These are phyloP conservation scores for Phocoena sinus DNA, from an alignment of 2,113 vertebrate genomes.

Conservation along the genomic window DNA sequence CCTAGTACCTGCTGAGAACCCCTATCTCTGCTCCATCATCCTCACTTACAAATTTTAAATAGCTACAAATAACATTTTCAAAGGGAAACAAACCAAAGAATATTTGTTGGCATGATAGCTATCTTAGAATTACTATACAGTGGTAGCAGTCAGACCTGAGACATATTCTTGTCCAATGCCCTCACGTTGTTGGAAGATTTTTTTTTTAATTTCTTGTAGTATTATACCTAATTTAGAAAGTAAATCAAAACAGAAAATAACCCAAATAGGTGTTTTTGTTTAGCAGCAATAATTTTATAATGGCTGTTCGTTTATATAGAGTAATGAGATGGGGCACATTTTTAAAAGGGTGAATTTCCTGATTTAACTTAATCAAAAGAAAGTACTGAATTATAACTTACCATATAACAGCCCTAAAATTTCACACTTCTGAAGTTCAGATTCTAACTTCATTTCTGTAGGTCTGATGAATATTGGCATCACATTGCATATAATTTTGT, in stretches of 20 bases:
- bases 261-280: background rate
- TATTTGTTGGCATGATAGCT: constrained; percentile 53
- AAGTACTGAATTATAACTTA: constrained; percentile 55
- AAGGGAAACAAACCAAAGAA: constrained; percentile 47
- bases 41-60: constrained; percentile 46
- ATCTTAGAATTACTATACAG: background rate
- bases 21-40: constrained; percentile 43
- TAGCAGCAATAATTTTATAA: background rate
- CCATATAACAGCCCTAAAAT: constrained; percentile 45
- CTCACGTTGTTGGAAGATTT: background rate
- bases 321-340: background rate
- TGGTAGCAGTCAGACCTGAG: background rate
- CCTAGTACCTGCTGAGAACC: constrained; percentile 31
- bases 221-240: background rate
- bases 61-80: constrained; percentile 36
- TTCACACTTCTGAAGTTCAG: constrained; percentile 60
- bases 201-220: background rate
- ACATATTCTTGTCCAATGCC: background rate
- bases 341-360: background rate
- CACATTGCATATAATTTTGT: constrained; percentile 53
- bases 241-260: background rate
- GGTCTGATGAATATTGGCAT: constrained; percentile 58
- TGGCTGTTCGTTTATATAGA: background rate
- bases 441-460: constrained; percentile 63
- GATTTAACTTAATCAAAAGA: constrained; percentile 62